A percentile compares a stretch with the other conserved stretches of the same genome.
Evolutionary conservation across 2,797 vertebrate species (phyloP).

Genomic region (Anabacerthia variegaticeps): DNA sequence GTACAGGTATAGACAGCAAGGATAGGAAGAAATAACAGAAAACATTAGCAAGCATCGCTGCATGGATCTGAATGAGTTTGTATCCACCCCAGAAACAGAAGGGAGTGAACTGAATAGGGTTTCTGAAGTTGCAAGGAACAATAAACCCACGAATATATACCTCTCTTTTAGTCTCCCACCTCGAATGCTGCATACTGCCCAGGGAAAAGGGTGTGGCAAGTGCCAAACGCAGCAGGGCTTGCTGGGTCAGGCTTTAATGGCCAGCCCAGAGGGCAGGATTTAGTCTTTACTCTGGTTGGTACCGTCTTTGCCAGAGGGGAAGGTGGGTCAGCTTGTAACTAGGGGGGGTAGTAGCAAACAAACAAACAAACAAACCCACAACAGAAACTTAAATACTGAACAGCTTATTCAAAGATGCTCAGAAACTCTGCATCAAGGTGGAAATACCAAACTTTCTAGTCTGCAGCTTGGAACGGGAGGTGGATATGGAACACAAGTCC

Average conservation of each 20-base stretch:
- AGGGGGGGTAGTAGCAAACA: background rate
- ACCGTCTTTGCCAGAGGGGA: background rate
- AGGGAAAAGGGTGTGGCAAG: background rate
- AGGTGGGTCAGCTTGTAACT: background rate
- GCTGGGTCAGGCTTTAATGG: background rate
- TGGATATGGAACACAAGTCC: background rate
- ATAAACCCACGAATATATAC: background rate
- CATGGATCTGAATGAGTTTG: background rate
- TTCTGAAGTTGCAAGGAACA: background rate
- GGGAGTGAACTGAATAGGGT: background rate
- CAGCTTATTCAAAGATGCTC: background rate
- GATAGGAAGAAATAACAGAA: background rate
- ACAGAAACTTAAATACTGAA: background rate
- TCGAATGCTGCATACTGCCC: background rate
- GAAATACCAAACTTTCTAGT: background rate
- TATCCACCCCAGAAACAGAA: background rate
- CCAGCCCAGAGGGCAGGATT: background rate
- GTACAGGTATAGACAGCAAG: background rate
- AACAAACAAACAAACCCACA: background rate
- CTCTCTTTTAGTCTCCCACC: background rate
- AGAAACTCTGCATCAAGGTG: background rate
- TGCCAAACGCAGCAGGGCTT: background rate
- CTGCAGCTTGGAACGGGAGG: background rate
- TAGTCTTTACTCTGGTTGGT: background rate
- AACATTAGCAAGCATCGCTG: background rate